These are phyloP conservation scores for Lepisosteus osseus DNA, from an alignment of 2,113 vertebrate genomes.

Conservation along the genomic window DNA sequence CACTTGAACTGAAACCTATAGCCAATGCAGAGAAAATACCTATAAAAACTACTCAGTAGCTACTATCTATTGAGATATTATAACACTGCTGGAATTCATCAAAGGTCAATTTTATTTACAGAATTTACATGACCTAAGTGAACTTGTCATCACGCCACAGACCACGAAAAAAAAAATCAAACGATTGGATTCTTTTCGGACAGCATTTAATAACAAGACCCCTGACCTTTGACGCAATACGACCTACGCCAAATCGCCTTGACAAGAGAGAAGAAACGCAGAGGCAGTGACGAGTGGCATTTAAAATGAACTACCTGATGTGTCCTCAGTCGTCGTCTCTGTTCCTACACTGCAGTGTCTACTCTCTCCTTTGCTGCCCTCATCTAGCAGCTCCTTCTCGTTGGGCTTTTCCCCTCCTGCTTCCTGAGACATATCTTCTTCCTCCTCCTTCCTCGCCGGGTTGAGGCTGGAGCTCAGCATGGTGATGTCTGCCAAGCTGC, in stretches of 20 bases:
- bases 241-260: neutral
- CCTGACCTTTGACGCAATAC: neutral
- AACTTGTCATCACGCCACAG: too few relatives aligned
- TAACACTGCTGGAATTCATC: too few relatives aligned
- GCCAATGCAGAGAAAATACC: too few relatives aligned
- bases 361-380: slow-evolving; percentile 58
- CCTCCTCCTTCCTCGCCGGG: slow-evolving; percentile 57
- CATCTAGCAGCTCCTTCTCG: slow-evolving; percentile 39
- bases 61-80: too few relatives aligned
- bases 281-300: neutral
- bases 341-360: slow-evolving; percentile 54
- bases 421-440: slow-evolving; percentile 57
- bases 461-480: slow-evolving; percentile 79
- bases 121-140: too few relatives aligned
- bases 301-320: slow-evolving; percentile 63
- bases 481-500: slow-evolving; percentile 88
- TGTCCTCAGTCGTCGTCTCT: slow-evolving; percentile 75
- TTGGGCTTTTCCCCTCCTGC: slow-evolving; percentile 53
- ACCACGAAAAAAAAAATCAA: neutral
- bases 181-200: neutral
- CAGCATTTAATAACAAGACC: neutral
- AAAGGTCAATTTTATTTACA: too few relatives aligned
- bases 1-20: too few relatives aligned
- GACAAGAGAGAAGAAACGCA: neutral
- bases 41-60: too few relatives aligned